A percentile compares a stretch with the other conserved stretches of the same genome.
phyloP scores from a whole-genome alignment of 2,888 invertebrate species.

The Catocala nupta region DNA sequence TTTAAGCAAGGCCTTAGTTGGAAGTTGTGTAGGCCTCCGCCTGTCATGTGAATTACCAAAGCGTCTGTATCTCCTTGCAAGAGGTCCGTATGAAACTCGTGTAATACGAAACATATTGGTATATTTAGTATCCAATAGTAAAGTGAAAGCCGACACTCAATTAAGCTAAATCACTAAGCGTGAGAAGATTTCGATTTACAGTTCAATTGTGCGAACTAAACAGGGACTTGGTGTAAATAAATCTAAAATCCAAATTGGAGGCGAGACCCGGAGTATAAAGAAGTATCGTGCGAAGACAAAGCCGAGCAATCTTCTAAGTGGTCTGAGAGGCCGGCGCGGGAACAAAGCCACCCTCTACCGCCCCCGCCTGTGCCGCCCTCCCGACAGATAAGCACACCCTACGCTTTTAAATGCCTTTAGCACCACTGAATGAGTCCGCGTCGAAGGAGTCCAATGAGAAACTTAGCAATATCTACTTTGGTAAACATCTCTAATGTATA shows the following conservation, averaged over 20 bases:
- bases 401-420: slow-evolving; percentile 74
- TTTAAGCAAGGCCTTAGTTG: slow-evolving; percentile 69
- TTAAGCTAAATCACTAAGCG: slow-evolving; percentile 37
- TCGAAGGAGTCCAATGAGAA: slow-evolving; percentile 65
- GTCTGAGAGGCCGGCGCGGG: slow-evolving; percentile 72
- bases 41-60: slow-evolving; percentile 63
- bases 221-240: slow-evolving; percentile 57
- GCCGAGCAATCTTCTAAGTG: slow-evolving; percentile 84
- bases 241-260: slow-evolving; percentile 72
- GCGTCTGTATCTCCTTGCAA: slow-evolving; percentile 52
- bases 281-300: slow-evolving; percentile 78
- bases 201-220: slow-evolving; percentile 54
- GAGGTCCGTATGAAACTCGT: slow-evolving; percentile 6
- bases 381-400: slow-evolving; percentile 75
- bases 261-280: slow-evolving; percentile 69
- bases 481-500: slow-evolving; percentile 65
- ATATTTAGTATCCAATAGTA: slow-evolving; percentile 16
- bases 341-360: slow-evolving; percentile 69
- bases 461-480: slow-evolving; percentile 65
- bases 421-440: slow-evolving; percentile 66
- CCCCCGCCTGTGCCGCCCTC: slow-evolving; percentile 55
- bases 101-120: neutral
- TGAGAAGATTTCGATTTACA: slow-evolving; percentile 37
- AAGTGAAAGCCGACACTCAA: slow-evolving; percentile 35
- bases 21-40: slow-evolving; percentile 42